Base-by-base conservation (phyloP, 2,888 invertebrate species). In the Polyommatus icarus region DNA sequence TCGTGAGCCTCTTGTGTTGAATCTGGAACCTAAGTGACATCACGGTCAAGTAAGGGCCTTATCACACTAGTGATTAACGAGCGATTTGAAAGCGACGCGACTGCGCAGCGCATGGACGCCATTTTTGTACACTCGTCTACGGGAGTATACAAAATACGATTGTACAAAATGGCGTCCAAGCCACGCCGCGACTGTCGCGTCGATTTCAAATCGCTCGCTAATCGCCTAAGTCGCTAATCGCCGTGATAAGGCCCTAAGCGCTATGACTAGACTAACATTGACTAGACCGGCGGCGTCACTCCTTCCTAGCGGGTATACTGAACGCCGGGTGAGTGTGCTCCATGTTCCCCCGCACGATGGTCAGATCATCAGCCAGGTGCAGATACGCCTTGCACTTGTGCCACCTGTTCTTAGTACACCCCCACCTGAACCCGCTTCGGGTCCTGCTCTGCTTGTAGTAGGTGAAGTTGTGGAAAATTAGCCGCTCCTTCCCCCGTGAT, bases 371-470 rank as follows among this genome's bases (percentile, higher is more conserved):
- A 18, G 93, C 88, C 61, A 94, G 82, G 78, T 94, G 93, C 6
- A 94, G 84, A 79, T 88, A 93, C 0, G 93, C 93, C 82, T 90
- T 92, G 82, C 94, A 94, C 75, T 85, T 89, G 79, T 93, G 93
- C 93, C 93, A 93, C 1, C 93, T 84, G 84, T 93, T 93, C 85
- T 93, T 93, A 5, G 93, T 93, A 81, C 94, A 94, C 0, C 93
- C 93, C 94, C 94, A 94, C 73, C 94, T 84, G 84, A 93, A 93
- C 0, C 94, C 94, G 76, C 83, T 86, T 24, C 89, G 85, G 1
- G 92, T 92, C 20, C 89, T 84, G 80, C 90, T 91, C 81, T 93
- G 93, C 83, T 93, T 93, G 85, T 93, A 94, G 83, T 93, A 94
- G 0, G 93, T 92, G 81, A 87, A 93, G 84, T 93, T 88, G 80